A percentile compares a stretch with the other conserved stretches of the same genome.
Conservation (phyloP, 2,113 vertebrate genomes). For the Micronisus gabar region DNA sequence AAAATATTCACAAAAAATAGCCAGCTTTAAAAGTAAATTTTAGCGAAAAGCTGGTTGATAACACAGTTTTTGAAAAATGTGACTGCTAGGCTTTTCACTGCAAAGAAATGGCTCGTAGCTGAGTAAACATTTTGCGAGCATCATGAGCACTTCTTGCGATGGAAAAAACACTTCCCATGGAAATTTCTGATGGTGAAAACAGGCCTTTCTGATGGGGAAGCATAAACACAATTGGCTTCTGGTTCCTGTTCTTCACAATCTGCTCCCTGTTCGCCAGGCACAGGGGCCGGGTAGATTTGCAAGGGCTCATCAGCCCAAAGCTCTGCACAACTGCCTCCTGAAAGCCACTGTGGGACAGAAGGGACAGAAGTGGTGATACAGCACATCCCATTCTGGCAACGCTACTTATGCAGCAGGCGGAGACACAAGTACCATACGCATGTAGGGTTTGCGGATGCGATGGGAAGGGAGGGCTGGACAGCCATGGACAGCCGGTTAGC, state of each 20-base stretch:
- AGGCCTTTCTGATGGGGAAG: background rate
- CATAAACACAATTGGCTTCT: background rate
- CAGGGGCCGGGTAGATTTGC: background rate
- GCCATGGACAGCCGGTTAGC: accelerated
- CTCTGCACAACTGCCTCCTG: background rate
- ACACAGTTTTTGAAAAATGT: background rate
- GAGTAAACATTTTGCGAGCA: background rate
- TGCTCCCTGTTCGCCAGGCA: background rate
- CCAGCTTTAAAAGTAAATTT: background rate
- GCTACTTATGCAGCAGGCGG: accelerated
- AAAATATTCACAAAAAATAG: background rate
- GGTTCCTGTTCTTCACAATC: background rate
- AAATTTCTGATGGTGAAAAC: background rate
- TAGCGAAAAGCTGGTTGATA: background rate
- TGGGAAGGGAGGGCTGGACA: background rate
- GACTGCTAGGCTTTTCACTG: background rate
- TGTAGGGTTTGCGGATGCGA: background rate
- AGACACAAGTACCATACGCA: accelerated
- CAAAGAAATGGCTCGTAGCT: accelerated
- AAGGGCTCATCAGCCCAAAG: background rate
- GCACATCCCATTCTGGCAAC: background rate
- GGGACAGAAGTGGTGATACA: background rate
- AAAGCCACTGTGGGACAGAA: background rate
- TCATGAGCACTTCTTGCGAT: background rate
- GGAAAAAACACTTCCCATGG: background rate